phyloP scores from a whole-genome alignment of 2,113 vertebrate species.

The Halcyon senegalensis region DNA sequence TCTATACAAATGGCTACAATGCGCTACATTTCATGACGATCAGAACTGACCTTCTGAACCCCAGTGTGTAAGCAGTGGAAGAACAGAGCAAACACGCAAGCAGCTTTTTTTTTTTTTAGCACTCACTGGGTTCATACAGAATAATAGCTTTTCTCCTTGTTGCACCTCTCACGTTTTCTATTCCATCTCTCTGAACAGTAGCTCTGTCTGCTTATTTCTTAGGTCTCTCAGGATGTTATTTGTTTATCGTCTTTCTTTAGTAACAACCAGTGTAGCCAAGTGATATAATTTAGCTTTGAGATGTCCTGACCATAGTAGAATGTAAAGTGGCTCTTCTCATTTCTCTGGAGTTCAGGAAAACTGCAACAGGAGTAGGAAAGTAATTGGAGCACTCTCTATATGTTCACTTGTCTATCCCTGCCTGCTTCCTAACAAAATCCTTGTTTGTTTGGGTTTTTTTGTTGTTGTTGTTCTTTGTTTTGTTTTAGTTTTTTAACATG shows the following conservation, averaged over 20 bases:
- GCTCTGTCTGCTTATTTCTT: not conserved
- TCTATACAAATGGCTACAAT: not conserved
- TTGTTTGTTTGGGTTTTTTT: not conserved
- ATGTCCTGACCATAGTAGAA: not conserved
- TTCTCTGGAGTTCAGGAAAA: not conserved
- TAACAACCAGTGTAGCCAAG: not conserved
- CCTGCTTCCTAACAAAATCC: not conserved
- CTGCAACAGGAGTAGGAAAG: not conserved
- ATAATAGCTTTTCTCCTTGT: not conserved
- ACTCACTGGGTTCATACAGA: not conserved
- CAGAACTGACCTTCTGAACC: not conserved
- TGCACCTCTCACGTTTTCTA: not conserved
- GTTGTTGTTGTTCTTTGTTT: no score
- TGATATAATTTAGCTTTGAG: slow-evolving; percentile 49
- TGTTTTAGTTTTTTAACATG: no score
- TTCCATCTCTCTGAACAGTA: not conserved
- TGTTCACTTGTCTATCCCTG: not conserved
- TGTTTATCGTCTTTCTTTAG: slow-evolving; percentile 41
- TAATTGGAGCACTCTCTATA: not conserved
- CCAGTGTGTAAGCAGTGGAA: not conserved
- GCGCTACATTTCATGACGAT: not conserved
- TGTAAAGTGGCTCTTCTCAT: slow-evolving; percentile 16
- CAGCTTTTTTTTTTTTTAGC: not conserved
- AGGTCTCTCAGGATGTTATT: slow-evolving; percentile 21
- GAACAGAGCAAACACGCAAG: not conserved